Evolutionary conservation across 2,113 vertebrate species (phyloP).

Genomic region (Jaculus jaculus): DNA sequence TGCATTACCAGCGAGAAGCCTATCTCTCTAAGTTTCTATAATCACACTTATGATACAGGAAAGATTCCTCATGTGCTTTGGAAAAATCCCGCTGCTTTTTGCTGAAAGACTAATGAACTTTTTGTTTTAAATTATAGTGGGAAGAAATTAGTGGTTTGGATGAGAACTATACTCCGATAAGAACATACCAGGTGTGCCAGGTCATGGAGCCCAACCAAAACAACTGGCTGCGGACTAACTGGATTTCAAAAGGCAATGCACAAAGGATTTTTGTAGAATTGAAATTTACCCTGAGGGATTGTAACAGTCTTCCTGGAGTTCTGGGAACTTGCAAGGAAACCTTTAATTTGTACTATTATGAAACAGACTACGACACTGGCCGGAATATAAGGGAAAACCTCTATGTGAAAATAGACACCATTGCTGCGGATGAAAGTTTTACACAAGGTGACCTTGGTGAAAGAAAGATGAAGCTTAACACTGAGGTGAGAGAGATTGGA

Average conservation of each 20-base stretch:
- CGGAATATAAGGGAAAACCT: conserved; percentile 97
- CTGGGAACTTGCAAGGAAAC: conserved; percentile 99
- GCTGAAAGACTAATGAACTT: conserved; percentile 72
- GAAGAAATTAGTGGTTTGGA: conserved; percentile 99
- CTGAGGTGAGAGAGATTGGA: conserved; percentile 98
- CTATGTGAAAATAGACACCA: conserved; percentile 99
- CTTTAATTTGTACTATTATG: conserved; percentile 99
- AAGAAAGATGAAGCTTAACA: conserved; percentile 99
- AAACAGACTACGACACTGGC: conserved; percentile 97
- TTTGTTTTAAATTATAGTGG: conserved; percentile 89
- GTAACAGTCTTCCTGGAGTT: conserved; percentile 99
- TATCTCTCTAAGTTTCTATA: background rate
- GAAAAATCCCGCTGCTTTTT: conserved; percentile 35
- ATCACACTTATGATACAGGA: background rate
- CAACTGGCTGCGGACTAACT: conserved; percentile 99
- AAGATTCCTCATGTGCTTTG: background rate
- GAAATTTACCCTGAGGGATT: conserved; percentile 99
- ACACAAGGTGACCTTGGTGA: conserved; percentile 99
- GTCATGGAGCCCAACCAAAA: conserved; percentile 99
- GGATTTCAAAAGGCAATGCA: conserved; percentile 98
- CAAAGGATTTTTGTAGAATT: conserved; percentile 99
- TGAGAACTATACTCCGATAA: conserved; percentile 98
- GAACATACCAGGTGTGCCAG: conserved; percentile 99
- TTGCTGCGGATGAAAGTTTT: conserved; percentile 99
- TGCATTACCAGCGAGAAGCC: background rate